A percentile compares a stretch with the other conserved stretches of the same genome.
phyloP scores from a whole-genome alignment of 2,888 invertebrate genomes.

The Leptinotarsa rubiginosa region DNA sequence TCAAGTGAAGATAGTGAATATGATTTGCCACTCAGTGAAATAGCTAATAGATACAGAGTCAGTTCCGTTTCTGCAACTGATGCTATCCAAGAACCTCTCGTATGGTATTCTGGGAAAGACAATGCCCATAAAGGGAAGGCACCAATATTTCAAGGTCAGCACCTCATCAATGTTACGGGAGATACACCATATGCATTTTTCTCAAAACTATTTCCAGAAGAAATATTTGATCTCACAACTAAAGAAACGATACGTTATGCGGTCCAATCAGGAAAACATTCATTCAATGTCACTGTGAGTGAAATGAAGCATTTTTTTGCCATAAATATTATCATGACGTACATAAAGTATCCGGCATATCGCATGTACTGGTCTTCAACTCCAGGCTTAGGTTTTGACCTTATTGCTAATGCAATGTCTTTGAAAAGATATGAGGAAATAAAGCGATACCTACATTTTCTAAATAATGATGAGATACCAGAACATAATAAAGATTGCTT shows the following conservation, averaged over 20 bases:
- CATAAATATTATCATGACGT: slow-evolving; percentile 31
- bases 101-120: slow-evolving; percentile 1
- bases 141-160: background rate
- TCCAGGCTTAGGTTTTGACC: slow-evolving; percentile 21
- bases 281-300: slow-evolving; percentile 18
- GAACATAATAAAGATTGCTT: background rate
- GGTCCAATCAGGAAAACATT: slow-evolving; percentile 11
- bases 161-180: background rate
- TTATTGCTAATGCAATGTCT: background rate
- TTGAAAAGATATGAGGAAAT: slow-evolving; percentile 5
- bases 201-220: background rate
- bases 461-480: background rate
- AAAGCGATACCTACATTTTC: background rate
- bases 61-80: background rate
- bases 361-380: slow-evolving; percentile 30
- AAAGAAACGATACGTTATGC: background rate
- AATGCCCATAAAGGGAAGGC: background rate
- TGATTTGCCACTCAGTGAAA: background rate
- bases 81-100: too few species aligned
- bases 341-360: slow-evolving; percentile 33
- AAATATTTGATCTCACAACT: background rate
- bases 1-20: slow-evolving; percentile 1
- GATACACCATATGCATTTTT: background rate
- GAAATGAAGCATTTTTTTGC: slow-evolving; percentile 33
- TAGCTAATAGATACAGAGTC: background rate